phyloP scores from a whole-genome alignment of 2,113 vertebrate species.

The Corynorhinus townsendii region DNA sequence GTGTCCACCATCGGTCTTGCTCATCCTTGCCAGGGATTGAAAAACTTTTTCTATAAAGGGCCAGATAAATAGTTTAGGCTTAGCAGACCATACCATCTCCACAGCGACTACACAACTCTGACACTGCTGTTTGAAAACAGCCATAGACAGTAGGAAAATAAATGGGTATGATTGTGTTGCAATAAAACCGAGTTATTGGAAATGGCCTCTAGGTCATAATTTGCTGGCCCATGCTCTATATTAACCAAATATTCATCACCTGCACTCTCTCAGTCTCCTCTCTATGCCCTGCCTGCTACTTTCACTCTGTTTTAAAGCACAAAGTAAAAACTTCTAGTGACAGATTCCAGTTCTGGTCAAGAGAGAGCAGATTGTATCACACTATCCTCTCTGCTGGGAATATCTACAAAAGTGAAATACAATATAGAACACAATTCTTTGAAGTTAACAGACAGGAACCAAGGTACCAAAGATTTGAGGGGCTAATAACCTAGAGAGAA shows the following conservation, averaged over 20 bases:
- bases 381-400: background rate
- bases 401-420: background rate
- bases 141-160: background rate
- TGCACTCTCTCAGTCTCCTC: background rate
- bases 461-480: background rate
- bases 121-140: background rate
- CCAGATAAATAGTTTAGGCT: background rate
- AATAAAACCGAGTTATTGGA: background rate
- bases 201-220: background rate
- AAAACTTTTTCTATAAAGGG: background rate
- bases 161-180: background rate
- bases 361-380: background rate
- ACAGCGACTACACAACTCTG: background rate
- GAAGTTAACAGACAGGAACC: background rate
- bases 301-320: background rate
- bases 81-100: background rate
- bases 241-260: background rate
- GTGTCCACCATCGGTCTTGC: background rate
- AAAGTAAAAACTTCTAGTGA: background rate
- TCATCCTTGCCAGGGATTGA: background rate
- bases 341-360: background rate
- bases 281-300: background rate
- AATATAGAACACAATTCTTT: background rate
- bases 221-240: background rate
- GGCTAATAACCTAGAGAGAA: background rate